A percentile compares a stretch with the other conserved stretches of the same genome.
phyloP scores from a whole-genome alignment of 1,140 invertebrate genomes.

The Orchesella cincta region DNA sequence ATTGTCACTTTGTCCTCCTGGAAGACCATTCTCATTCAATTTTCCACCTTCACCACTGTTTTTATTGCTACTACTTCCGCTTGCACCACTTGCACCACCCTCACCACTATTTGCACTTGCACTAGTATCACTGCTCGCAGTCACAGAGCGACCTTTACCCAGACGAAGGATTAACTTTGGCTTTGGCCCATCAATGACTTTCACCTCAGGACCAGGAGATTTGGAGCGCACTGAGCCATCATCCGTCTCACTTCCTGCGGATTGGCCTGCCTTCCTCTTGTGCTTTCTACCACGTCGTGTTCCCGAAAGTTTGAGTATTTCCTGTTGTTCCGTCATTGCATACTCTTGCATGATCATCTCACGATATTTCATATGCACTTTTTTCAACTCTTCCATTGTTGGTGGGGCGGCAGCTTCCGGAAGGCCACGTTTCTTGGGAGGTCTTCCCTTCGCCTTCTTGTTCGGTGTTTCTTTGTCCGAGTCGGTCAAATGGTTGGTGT shows the following conservation, averaged over 20 bases:
- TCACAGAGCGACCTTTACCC: constrained; percentile 54
- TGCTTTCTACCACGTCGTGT: constrained; percentile 60
- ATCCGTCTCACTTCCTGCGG: constrained; percentile 58
- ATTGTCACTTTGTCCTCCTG: constrained; percentile 49
- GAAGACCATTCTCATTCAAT: constrained; percentile 35
- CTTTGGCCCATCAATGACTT: constrained; percentile 57
- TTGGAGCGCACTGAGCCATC: constrained; percentile 34
- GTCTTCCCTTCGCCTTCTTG: constrained; percentile 61
- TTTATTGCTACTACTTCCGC: too few relatives aligned
- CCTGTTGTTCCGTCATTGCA: constrained; percentile 66
- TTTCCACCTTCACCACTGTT: constrained; percentile 41
- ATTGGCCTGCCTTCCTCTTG: constrained; percentile 59
- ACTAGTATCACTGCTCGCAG: constrained; percentile 40
- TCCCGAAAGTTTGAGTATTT: constrained; percentile 53
- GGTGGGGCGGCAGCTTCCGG: constrained; percentile 55
- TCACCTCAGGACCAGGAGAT: constrained; percentile 47
- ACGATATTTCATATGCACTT: constrained; percentile 85
- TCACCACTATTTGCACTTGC: constrained; percentile 41
- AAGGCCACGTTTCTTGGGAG: constrained; percentile 73
- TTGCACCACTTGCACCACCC: constrained; percentile 15
- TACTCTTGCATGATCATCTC: constrained; percentile 79
- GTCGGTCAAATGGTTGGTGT: constrained; percentile 41
- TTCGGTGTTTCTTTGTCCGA: constrained; percentile 44
- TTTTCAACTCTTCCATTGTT: constrained; percentile 72
- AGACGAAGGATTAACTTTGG: constrained; percentile 71